Evolutionary conservation across 2,888 invertebrate species (phyloP), one percentile per base, ranked within the genome.

Genomic region (Syrphus vitripennis): DNA sequence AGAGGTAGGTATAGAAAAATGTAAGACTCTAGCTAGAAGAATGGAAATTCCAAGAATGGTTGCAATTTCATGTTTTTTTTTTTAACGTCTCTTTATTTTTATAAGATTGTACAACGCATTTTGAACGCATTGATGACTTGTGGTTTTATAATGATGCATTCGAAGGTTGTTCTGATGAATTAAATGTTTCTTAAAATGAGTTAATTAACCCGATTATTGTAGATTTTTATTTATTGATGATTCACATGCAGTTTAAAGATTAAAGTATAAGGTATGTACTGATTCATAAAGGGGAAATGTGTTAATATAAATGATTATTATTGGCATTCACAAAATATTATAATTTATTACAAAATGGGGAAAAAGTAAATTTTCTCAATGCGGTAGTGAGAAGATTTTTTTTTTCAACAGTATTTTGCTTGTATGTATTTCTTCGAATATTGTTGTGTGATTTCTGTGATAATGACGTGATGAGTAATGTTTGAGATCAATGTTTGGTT

Each of bases 21-120:
- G 19, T 63, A 63, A 26, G 74, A 31, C 10, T 67, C 57, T 34
- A 75, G 50, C 29, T 45, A 14, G 16, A 31, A 29, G 48, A 59
- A 42, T 78, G 72, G 81, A 72, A 77, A 61, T 81, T 76, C 84
- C 72, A 61, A 72, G 76, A 84, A 72, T 55, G 19, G 19, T 83
- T 84, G 59, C 76, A 19, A 61, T 48, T 42, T 4, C n/a, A 37
- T 4, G 7, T 42, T 16, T 16, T 42, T 42, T 12, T 45, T 19
- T 45, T 9, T n/a, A 14, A 29, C 14, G 45, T 34, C n/a, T 50
- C 19, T 19, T 10, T 42, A 34, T 53, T 55, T 24, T 72, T 59
- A 40, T 59, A 40, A 3, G 53, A 57, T 16, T 19, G 12, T 12
- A 50, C 24, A 9, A 80, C 61, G 50, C 61, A 74, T 65, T 29